Evolutionary conservation across 2,888 invertebrate genomes (phyloP), one percentile per base, ranked within the genome.

Genomic region (Erynnis tages): DNA sequence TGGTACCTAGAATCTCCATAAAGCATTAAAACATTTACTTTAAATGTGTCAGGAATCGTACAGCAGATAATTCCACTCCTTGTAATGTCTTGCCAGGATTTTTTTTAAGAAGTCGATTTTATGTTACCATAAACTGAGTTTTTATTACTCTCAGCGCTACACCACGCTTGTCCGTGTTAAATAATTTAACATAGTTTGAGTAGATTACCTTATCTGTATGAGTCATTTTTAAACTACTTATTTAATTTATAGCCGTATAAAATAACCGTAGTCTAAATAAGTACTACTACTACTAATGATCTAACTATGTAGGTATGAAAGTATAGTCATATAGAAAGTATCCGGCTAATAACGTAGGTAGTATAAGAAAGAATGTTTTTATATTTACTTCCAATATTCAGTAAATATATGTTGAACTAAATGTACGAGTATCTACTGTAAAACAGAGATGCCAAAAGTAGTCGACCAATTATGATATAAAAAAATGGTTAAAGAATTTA

Each of bases 81-180:
- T 17, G 17, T 25, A 40, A 27, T 10, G 44, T 21, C 32, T 13
- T 7, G 44, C 27, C 21, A 29, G 14, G 40, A n/a, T n/a, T 14
- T 32, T 44, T 44, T 44, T 23, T 32, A 44, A 32, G 41, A 46
- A 53, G 47, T 46, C 13, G 41, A 49, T 56, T 58, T 41, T 30
- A 50, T 43, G 27, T 41, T 10, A 7, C 32, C 32, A 44, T 44
- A 44, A 44, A 44, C 10, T 21, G 2, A 14, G 32, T 19, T 32
- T 44, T 44, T 45, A 45, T 45, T n/a, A 14, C 45, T 7, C 14
- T 34, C 6, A 19, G 6, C 13, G 10, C 23, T 23, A 8, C 14
- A 21, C 13, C 14, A 41, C 25, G 44, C n/a, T 23, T 34, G 11
- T 14, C 44, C 44, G 27, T 14, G 32, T 45, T 32, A 34, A 34